phyloP scores from a whole-genome alignment of 2,888 invertebrate genomes.

The Monoplex corrugatus region DNA sequence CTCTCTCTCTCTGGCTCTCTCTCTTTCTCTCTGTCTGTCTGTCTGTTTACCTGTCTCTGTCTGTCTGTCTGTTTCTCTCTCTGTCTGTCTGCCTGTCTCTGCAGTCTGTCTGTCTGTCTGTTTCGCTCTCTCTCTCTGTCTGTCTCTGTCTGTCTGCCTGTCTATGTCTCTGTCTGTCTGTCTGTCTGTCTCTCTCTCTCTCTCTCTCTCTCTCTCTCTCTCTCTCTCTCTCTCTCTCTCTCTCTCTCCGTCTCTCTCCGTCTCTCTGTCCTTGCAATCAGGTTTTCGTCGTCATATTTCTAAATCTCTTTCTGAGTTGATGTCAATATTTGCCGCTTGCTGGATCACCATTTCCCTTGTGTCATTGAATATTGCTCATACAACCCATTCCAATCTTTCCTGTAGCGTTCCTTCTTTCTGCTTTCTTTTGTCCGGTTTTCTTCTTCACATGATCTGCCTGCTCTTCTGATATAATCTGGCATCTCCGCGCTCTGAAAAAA shows the following conservation, averaged over 20 bases:
- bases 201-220: not conserved
- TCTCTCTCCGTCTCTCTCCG: not conserved
- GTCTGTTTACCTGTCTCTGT: not conserved
- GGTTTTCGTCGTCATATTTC: too few relatives aligned
- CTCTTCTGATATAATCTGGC: too few relatives aligned
- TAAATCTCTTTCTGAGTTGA: too few relatives aligned
- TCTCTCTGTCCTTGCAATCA: too few relatives aligned
- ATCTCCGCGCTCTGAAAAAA: too few relatives aligned
- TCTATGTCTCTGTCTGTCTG: not conserved
- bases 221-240: not conserved
- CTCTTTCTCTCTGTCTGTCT: not conserved
- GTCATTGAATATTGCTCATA: too few relatives aligned
- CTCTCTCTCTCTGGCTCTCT: not conserved
- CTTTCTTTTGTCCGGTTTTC: too few relatives aligned
- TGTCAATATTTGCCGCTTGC: too few relatives aligned
- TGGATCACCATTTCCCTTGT: too few relatives aligned
- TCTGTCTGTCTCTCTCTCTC: not conserved
- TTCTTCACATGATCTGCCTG: too few relatives aligned
- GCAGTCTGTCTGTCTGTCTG: not conserved
- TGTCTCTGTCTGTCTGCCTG: constrained; percentile 12
- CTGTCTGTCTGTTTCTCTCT: not conserved
- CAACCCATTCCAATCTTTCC: too few relatives aligned
- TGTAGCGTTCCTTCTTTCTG: too few relatives aligned
- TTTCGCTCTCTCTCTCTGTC: not conserved
- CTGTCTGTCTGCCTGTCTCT: not conserved